A percentile compares a stretch with the other conserved stretches of the same genome.
Evolutionary conservation across 2,113 vertebrate species (phyloP).

Genomic region (Alouatta palliata): DNA sequence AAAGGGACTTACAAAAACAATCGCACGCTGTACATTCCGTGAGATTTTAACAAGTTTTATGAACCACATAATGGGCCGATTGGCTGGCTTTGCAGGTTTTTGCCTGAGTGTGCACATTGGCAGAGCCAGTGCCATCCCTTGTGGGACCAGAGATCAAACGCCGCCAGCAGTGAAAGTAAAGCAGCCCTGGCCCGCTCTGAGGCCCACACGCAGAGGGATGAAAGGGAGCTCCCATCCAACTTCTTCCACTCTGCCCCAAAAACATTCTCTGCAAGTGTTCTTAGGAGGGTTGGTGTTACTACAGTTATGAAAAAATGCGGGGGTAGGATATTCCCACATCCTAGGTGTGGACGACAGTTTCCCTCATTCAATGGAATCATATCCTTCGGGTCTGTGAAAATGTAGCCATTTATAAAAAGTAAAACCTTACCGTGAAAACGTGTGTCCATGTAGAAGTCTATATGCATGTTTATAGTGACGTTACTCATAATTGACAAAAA

Average conservation of each 20-base stretch:
- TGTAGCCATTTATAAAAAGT: neutral
- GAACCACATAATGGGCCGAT: constrained; percentile 82
- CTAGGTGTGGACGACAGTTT: neutral
- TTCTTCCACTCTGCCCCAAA: neutral
- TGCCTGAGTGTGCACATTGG: constrained; percentile 75
- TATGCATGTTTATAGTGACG: neutral
- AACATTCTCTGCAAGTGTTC: constrained; percentile 45
- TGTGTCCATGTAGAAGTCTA: neutral
- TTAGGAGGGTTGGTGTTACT: constrained; percentile 41
- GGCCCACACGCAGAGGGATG: constrained; percentile 38
- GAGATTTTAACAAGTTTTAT: constrained; percentile 84
- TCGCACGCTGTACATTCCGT: constrained; percentile 84
- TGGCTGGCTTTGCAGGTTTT: constrained; percentile 80
- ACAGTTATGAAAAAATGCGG: neutral
- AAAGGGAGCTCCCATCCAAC: constrained; percentile 39
- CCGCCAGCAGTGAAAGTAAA: constrained; percentile 47
- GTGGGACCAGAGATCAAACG: constrained; percentile 59
- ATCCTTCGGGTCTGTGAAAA: neutral
- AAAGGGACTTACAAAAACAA: constrained; percentile 89
- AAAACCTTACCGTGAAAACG: neutral
- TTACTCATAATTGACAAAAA: neutral
- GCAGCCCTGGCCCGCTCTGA: constrained; percentile 39
- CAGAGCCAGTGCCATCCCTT: constrained; percentile 58
- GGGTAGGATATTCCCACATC: neutral
- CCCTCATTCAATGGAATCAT: neutral